Evolutionary conservation across 2,797 vertebrate species (phyloP), one percentile per base, ranked within the genome.

Genomic region (Cossypha polioptera): DNA sequence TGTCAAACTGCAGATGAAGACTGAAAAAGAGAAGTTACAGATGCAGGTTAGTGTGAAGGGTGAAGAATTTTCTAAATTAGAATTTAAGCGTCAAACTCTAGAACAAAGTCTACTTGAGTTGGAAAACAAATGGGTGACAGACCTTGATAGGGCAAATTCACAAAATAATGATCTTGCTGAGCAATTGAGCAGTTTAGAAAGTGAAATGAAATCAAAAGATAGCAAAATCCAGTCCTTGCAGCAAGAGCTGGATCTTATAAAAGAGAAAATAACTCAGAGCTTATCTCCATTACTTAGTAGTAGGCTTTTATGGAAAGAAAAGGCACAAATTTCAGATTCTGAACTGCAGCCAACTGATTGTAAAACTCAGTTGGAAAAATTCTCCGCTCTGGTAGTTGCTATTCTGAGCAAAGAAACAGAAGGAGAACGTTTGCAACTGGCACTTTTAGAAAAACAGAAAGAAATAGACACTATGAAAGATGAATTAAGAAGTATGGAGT

Each of bases 41-140:
- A 98, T 97, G 90, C 97, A 99, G 99, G 99, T 99, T 98, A 99
- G 99, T 99, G 98, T 92, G 85, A 98, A 98, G 97, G 96, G 97
- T 80, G 97, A 98, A 97, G 98, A 99, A 67, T 92, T 98, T 65
- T 97, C 79, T 97, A 94, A 92, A 84, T 97, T 99, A 95, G 98
- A 98, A 92, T 95, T 98, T 91, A 98, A 97, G 92, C 67, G 98
- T 96, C 86, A 97, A 67, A 98, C 97, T 90, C 80, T 98, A 97
- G 98, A 98, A 40, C 98, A 97, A 61, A 97, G 95, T 94, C 97
- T 99, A 15, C 97, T 98, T 89, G 98, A 98, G 82, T 98, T 98
- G 96, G 98, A 99, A 97, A 98, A 96, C 68, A 98, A 98, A 94
- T 97, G 98, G 98, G 97, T 98, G 69, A 90, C 96, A 67, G 98